Base-by-base conservation (phyloP, 2,113 vertebrate species). In the Setophaga coronata region DNA sequence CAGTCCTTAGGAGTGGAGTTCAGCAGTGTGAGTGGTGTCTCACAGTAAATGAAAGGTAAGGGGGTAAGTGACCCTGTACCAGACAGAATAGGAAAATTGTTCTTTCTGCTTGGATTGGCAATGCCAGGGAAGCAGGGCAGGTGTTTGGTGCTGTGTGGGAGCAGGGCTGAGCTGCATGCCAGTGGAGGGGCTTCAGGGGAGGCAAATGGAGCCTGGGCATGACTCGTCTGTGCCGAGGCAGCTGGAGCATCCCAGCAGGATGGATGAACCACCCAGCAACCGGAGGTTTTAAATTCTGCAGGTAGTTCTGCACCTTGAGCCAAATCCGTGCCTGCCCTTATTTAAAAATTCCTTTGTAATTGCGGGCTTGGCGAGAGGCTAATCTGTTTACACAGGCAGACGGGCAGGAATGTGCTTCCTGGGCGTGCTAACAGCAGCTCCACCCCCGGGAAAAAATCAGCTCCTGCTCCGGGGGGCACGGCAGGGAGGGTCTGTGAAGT, bases 331-430 rank as follows among this genome's bases (percentile, higher is more conserved):
- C 65, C 70, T 87, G 61, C n/a, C 50, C 74, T 92, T 54, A 61
- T 86, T 86, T 79, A 64, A 92, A 85, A 95, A 95, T 96, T 82
- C 95, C 90, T 93, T 61, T 77, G 3, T 96, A 97, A 96, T 93
- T 96, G 66, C 1, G 34, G 88, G 92, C 53, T 95, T 92, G 92
- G 47, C 1, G 0, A 43, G 82, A 70, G 54, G 47, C 14, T 93
- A 79, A 94, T 85, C 87, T 96, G 90, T 82, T 94, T 72, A 90
- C 85, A 50, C 66, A 82, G 89, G 74, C 80, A 58, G 71, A 53
- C 2, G 1, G 82, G 60, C 53, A 76, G 31, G 92, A 92, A 93
- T 88, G 85, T 34, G 54, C 76, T 90, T 92, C 92, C 88, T 86
- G 82, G 74, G 88, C 79, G 67, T 40, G 62, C 64, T 34, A 14